phyloP scores from a whole-genome alignment of 2,888 invertebrate genomes.

The Dasypolia templi region DNA sequence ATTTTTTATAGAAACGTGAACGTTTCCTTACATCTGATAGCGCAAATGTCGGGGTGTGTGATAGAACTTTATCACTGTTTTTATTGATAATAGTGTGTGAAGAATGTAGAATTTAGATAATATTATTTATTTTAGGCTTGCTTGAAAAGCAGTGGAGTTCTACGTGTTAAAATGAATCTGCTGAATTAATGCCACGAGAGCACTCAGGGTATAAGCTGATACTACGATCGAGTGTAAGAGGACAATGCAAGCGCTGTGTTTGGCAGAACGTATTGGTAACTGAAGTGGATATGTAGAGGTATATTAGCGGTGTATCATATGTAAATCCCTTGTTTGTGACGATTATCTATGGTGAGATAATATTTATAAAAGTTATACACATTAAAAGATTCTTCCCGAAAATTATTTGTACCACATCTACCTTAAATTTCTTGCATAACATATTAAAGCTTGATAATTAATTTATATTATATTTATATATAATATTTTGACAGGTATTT shows the following conservation, averaged over 20 bases:
- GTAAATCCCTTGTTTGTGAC: neutral
- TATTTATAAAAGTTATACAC: too few species aligned
- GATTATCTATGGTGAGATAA: neutral
- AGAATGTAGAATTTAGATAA: slow-evolving; percentile 42
- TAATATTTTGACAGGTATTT: neutral
- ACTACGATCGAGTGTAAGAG: neutral
- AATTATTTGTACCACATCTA: too few species aligned
- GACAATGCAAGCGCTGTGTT: neutral
- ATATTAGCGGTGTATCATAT: neutral
- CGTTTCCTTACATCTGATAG: slow-evolving; percentile 68
- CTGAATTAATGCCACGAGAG: neutral
- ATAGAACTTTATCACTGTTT: slow-evolving; percentile 59
- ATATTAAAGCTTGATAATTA: too few species aligned
- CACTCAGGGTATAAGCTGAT: slow-evolving; percentile 6
- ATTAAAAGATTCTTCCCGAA: too few species aligned
- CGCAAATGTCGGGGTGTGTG: slow-evolving; percentile 56
- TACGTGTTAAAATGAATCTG: neutral
- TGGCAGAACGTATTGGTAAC: neutral
- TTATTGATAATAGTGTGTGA: slow-evolving; percentile 59
- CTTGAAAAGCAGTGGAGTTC: neutral
- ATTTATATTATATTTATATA: too few species aligned
- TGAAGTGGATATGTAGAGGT: neutral
- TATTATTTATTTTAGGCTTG: slow-evolving; percentile 37
- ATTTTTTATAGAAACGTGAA: slow-evolving; percentile 69
- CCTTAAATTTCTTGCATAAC: neutral